Evolutionary conservation across 1,140 invertebrate genomes (phyloP).

Genomic region (Trachymyrmex septentrionalis): DNA sequence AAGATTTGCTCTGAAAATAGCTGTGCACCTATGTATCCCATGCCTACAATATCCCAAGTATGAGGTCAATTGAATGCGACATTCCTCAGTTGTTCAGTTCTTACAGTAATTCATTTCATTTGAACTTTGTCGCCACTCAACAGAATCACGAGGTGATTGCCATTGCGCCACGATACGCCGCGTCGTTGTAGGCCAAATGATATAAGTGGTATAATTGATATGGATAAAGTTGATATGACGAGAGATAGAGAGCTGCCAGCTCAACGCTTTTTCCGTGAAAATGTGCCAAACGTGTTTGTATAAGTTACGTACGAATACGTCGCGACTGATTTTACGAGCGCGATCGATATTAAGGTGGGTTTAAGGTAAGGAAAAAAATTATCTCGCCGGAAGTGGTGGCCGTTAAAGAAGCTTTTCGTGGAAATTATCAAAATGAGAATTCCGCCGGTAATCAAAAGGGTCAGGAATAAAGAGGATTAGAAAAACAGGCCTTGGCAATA

Average conservation of each 20-base stretch:
- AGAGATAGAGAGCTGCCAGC: not conserved
- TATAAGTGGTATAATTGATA: not conserved
- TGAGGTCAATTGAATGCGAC: not conserved
- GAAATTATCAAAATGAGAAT: constrained; percentile 69
- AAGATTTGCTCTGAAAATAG: constrained; percentile 35
- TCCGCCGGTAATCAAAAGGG: constrained; percentile 50
- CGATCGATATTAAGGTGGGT: constrained; percentile 5
- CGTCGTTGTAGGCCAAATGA: not conserved
- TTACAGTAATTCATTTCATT: not conserved
- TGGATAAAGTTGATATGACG: not conserved
- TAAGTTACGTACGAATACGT: constrained; percentile 16
- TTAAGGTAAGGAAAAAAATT: constrained; percentile 12
- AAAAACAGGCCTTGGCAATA: constrained; percentile 15
- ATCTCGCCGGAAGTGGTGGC: not conserved
- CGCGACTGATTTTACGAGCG: not conserved
- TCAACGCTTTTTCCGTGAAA: constrained; percentile 10
- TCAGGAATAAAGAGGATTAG: constrained; percentile 67
- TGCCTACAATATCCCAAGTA: not conserved
- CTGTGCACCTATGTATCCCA: not conserved
- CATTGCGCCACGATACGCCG: not conserved
- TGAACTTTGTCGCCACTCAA: not conserved
- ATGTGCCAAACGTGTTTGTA: not conserved
- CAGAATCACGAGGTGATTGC: not conserved
- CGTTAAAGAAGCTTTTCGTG: not conserved
- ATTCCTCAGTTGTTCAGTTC: not conserved